These are phyloP conservation scores for Luidia sarsii DNA, from an alignment of 53 echinoderm and acorn worm genomes.

Conservation along the genomic window DNA sequence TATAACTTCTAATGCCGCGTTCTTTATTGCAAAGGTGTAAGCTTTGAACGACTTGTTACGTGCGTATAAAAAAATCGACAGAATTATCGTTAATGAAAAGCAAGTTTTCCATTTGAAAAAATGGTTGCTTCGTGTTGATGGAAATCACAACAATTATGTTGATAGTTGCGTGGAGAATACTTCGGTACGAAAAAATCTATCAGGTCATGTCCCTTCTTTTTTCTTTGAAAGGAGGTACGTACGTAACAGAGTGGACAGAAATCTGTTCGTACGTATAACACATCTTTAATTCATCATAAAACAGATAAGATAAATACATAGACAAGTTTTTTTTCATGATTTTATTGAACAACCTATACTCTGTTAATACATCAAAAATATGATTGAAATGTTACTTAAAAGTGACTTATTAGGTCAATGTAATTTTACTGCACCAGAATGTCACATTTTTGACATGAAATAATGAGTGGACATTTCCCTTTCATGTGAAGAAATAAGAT, in stretches of 20 bases:
- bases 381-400: background rate
- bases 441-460: background rate
- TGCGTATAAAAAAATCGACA: conserved; percentile 3
- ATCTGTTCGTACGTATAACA: background rate
- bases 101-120: background rate
- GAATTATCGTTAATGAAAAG: background rate
- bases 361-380: background rate
- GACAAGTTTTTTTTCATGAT: background rate
- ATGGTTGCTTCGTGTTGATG: background rate
- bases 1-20: background rate
- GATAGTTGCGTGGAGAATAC: background rate
- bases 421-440: background rate
- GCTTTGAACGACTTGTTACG: background rate
- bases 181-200: background rate
- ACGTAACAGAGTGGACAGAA: conserved; percentile 12
- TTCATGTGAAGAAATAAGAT: background rate
- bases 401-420: background rate
- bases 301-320: background rate
- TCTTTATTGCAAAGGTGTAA: background rate
- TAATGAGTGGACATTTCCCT: background rate
- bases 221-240: background rate
- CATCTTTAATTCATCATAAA: background rate
- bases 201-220: background rate
- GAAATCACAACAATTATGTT: background rate
- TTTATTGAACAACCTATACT: background rate